These are phyloP conservation scores for Henricia sp. DNA, from an alignment of 53 echinoderm and acorn worm species.

Conservation along the genomic window DNA sequence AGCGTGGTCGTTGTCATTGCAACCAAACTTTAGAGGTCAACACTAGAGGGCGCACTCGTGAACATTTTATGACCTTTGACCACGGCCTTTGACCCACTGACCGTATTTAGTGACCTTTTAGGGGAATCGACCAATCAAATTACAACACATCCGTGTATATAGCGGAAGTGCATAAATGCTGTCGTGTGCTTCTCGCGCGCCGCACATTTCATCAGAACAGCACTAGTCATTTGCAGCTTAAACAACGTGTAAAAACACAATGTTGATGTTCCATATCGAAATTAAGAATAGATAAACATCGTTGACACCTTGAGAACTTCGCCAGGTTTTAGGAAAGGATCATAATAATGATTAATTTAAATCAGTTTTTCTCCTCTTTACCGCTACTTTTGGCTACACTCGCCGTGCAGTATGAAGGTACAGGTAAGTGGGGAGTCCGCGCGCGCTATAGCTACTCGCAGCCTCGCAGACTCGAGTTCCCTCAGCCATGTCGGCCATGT, in stretches of 20 bases:
- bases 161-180: slow-evolving; percentile 39
- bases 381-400: slow-evolving; percentile 89
- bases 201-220: neutral
- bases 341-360: slow-evolving; percentile 79
- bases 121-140: slow-evolving; percentile 60
- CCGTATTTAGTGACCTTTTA: slow-evolving; percentile 5
- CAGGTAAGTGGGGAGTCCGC: no score
- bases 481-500: no score
- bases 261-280: no score
- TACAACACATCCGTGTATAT: slow-evolving; percentile 70
- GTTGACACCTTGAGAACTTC: neutral
- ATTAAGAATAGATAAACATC: slow-evolving; percentile 2
- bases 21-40: slow-evolving; percentile 11
- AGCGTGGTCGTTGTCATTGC: slow-evolving; percentile 57
- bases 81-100: no score
- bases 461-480: no score
- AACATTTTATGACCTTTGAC: slow-evolving; percentile 23
- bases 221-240: neutral
- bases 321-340: neutral
- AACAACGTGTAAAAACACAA: no score
- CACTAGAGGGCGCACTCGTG: slow-evolving; percentile 37
- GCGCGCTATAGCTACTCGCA: no score
- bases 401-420: slow-evolving; percentile 90
- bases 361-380: slow-evolving; percentile 78
- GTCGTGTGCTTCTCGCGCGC: slow-evolving; percentile 41